These are phyloP conservation scores for Stomorhina lunata DNA, from an alignment of 2,888 invertebrate genomes.

Conservation along the genomic window DNA sequence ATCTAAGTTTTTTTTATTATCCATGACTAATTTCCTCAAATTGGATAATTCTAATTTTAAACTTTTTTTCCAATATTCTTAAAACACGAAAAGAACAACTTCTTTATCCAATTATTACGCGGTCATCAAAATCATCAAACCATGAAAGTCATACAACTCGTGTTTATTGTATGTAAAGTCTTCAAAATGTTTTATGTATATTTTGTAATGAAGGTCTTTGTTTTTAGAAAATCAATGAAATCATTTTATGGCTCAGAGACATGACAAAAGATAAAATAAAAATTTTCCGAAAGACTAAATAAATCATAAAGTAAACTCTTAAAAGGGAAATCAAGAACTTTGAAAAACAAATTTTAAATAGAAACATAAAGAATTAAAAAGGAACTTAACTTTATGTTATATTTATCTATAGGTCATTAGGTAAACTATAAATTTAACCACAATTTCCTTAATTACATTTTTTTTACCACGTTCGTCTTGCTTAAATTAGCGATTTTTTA, in stretches of 20 bases:
- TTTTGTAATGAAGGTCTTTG: constrained; percentile 46
- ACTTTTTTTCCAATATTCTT: neutral
- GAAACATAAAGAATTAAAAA: neutral
- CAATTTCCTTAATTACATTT: constrained; percentile 33
- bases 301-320: neutral
- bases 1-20: no score
- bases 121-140: constrained; percentile 25
- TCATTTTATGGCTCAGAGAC: neutral
- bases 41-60: neutral
- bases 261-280: neutral
- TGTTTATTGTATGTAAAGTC: neutral
- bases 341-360: neutral
- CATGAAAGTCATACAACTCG: constrained; percentile 44
- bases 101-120: neutral
- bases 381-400: neutral
- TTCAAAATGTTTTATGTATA: constrained; percentile 5
- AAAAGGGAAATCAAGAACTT: neutral
- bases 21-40: neutral
- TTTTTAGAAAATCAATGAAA: constrained; percentile 24
- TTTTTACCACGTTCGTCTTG: neutral
- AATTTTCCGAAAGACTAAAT: neutral
- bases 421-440: constrained; percentile 7
- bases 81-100: neutral
- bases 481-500: neutral
- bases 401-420: constrained; percentile 1